Evolutionary conservation across 2,113 vertebrate species (phyloP), one percentile per base, ranked within the genome.

Genomic region (Lipotes vexillifer): DNA sequence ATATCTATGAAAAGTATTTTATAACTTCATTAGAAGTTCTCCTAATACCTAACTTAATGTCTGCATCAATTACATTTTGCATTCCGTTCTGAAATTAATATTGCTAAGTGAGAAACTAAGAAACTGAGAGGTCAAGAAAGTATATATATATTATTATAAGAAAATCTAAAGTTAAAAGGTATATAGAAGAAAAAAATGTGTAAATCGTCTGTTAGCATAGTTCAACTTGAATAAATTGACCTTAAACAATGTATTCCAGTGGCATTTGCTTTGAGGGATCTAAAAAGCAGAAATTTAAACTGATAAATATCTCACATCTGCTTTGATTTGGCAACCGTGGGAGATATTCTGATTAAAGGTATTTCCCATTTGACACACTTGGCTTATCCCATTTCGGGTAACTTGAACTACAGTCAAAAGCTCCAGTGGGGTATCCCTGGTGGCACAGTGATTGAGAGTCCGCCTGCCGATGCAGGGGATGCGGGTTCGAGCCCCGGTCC

Each of bases 311-410:
- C 49, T 97, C 90, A 49, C 8, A 18, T 97, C 69, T 93, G 68
- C 84, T 96, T 96, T 96, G 92, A 69, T 36, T 96, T 95, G 94
- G 61, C 68, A 96, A 17, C 46, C 61, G 36, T 66, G 81, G 81
- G 85, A 81, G 77, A 25, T 2, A 57, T 49, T 86, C 87, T 95
- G 33, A 38, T 59, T 94, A 55, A 63, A 97, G 20, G 12, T 94
- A 78, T 81, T 98, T 97, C 74, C 72, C 74, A 72, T 71, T 95
- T 92, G 52, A 71, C 41, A 57, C 38, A 1, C 85, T 94, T 49
- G 81, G 21, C 71, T 97, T 91, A 82, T 96, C 46, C 18, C 38
- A 69, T 94, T 49, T 68, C 68, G 14, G 27, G 77, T 92, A 46
- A 59, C 5, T 63, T 77, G 44, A 87, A n/a, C 65, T 90, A 36